Evolutionary conservation across 2,113 vertebrate genomes (phyloP), one percentile per base, ranked within the genome.

Genomic region (Cygnus buccinator): DNA sequence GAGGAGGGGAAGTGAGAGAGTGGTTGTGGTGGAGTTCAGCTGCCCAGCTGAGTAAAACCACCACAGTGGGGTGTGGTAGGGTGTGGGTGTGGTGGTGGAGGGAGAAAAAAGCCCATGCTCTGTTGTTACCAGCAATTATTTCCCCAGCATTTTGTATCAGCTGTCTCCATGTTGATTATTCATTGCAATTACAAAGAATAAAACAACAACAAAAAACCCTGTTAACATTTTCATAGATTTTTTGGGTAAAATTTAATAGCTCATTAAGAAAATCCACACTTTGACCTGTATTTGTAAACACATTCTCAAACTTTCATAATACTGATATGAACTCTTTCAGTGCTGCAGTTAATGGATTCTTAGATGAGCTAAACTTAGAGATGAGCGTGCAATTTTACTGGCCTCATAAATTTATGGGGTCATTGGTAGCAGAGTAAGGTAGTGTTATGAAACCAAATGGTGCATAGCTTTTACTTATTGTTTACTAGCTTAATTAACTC

Each of bases 91-190:
- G 46, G 46, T 46, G 46, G 19, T 21, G 46, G 15, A 14, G 33
- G 22, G 67, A 23, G 23, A 33, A 25, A 26, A 8, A 37, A 3
- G 43, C 1, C 6, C 14, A 9, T 37, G 6, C 13, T 57, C 3
- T 6, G 46, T 9, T 25, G 5, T 54, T 54, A 26, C 50, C 43
- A 57, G 39, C 9, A 31, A 3, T 26, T 39, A 0, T 21, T 63
- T 33, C 14, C 8, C 3, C 25, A 7, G 25, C 2, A 1, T 54
- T 43, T 8, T 59, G 13, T 31, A 28, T 58, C 12, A 9, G 3
- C 15, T 58, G 4, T 29, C 18, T 15, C 23, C 20, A 23, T 46
- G 11, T 20, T 85, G 37, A 43, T 23, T 33, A 1, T 26, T 73
- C 67, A 57, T 21, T 39, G 13, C 39, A 2, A 5, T 22, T 58